These are phyloP conservation scores for Diprion similis DNA, from an alignment of 1,140 invertebrate genomes.

Conservation along the genomic window DNA sequence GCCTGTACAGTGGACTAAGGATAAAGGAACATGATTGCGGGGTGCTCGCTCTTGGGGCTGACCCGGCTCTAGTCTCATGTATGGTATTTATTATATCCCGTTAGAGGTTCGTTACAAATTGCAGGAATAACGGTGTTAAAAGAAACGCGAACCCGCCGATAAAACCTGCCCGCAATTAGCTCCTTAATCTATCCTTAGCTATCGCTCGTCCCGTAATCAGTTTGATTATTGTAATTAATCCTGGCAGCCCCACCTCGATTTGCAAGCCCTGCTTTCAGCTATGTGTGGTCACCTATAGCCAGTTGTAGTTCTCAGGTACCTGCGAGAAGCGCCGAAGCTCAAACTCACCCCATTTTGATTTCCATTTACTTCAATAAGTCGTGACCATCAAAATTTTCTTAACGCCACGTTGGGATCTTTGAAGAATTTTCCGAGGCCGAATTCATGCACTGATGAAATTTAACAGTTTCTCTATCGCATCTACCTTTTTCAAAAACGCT, in stretches of 20 bases:
- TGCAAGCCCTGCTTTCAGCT: slow-evolving; percentile 37
- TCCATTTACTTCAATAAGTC: too few species aligned
- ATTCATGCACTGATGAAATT: too few species aligned
- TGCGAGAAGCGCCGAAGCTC: too few species aligned
- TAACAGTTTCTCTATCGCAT: too few species aligned
- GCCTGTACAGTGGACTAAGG: background rate
- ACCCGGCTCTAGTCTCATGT: background rate
- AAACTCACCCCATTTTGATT: too few species aligned
- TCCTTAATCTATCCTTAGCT: slow-evolving; percentile 42
- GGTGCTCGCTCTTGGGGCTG: too few species aligned
- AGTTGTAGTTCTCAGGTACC: too few species aligned
- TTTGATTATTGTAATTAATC: slow-evolving; percentile 51
- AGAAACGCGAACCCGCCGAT: slow-evolving; percentile 24
- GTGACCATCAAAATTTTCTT: too few species aligned
- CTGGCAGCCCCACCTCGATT: slow-evolving; percentile 15
- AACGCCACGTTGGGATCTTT: too few species aligned
- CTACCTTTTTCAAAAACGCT: too few species aligned
- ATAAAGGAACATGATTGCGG: background rate
- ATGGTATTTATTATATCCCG: background rate
- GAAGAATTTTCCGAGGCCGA: too few species aligned
- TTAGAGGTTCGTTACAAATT: background rate
- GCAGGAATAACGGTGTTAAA: background rate
- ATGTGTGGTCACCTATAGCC: background rate
- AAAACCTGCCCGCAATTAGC: slow-evolving; percentile 45
- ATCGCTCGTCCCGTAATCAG: slow-evolving; percentile 45